These are phyloP conservation scores for Ptychadena robeensis DNA, from an alignment of 2,797 vertebrate species.

Conservation along the genomic window DNA sequence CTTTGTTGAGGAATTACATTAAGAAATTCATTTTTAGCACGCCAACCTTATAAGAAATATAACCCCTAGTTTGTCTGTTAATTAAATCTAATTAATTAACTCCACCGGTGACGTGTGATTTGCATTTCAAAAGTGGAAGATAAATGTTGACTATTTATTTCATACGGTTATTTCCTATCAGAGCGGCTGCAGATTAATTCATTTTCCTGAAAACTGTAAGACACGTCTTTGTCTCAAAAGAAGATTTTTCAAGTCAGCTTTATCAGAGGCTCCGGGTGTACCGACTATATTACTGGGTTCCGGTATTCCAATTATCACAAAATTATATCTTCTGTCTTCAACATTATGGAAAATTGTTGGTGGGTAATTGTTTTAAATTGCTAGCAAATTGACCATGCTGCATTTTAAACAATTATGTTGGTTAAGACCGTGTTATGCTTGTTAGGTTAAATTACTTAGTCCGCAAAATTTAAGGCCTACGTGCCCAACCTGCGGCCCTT, in stretches of 20 bases:
- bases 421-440: too few relatives aligned
- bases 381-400: neutral
- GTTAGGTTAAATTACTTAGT: too few relatives aligned
- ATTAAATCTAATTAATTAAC: conserved; percentile 57
- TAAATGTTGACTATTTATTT: conserved; percentile 42
- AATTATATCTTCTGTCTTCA: neutral
- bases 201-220: neutral
- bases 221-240: neutral
- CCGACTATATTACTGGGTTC: neutral
- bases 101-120: conserved; percentile 26
- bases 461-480: too few relatives aligned
- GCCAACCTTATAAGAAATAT: conserved; percentile 8
- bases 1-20: conserved; percentile 9
- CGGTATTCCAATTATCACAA: neutral
- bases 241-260: neutral
- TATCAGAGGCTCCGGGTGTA: neutral
- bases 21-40: conserved; percentile 22
- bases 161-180: conserved; percentile 19
- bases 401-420: neutral
- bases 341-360: too few relatives aligned
- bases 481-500: too few relatives aligned
- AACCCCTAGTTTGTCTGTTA: conserved; percentile 49
- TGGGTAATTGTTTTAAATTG: neutral
- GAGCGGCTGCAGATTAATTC: conserved; percentile 26
- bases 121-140: conserved; percentile 47